Base-by-base conservation (phyloP, 2,113 vertebrate genomes). In the Castor canadensis region DNA sequence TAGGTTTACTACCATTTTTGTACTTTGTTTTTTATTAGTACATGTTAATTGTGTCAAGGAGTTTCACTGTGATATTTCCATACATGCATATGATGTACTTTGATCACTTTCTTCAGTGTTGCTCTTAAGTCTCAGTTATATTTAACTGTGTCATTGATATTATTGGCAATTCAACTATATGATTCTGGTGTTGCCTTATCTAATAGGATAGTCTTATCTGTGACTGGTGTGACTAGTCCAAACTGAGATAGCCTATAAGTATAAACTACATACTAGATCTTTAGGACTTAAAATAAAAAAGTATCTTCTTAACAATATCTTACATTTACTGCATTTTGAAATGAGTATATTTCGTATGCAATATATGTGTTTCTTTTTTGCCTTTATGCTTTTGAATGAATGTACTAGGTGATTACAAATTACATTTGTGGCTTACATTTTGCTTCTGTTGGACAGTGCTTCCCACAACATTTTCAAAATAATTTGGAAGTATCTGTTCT, bases 401-500 rank as follows among this genome's bases (percentile, higher is more conserved):
- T 80, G 32, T 75, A 58, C 4, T 38, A 79, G 77, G 38, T 79
- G 87, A 76, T 62, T n/a, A 77, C 58, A 91, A 66, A 40, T 72
- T 35, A 80, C 40, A 38, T 43, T 4, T 56, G 35, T 87, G 35
- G 20, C 38, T 94, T 76, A 5, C 52, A 20, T 93, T 91, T 58
- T n/a, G 28, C 84, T 94, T 69, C 56, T 71, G 32, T 17, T 88
- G 64, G 45, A 54, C 17, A 45, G 52, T 60, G 77, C 7, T 79
- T 87, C 81, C 58, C 28, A 81, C 45, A 91, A 75, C n/a, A 88
- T 49, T 88, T 95, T 64, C 11, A 24, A 91, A 72, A 45, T 71
- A 60, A 91, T 84, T 90, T 88, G 72, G 67, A 85, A 93, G 72
- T 47, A 72, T 60, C 60, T 94, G 40, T 52, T 85, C 54, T 77